Evolutionary conservation across 2,113 vertebrate genomes (phyloP).

Genomic region (Strix uralensis): DNA sequence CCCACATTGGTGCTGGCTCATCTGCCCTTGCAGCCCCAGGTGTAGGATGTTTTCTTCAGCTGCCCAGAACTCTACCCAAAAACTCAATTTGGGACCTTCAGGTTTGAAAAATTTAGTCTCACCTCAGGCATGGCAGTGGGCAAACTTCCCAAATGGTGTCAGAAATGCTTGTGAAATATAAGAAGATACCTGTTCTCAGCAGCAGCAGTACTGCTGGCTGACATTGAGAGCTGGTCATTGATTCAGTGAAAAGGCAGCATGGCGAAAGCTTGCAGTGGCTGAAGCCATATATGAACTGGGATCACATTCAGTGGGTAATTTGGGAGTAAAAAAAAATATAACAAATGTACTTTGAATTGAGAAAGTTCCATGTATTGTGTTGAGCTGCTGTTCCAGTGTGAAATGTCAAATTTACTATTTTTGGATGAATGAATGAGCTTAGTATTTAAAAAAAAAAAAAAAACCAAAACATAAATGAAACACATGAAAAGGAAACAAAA

Average conservation of each 20-base stretch:
- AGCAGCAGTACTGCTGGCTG: neutral
- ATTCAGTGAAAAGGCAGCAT: neutral
- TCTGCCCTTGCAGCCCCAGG: fast-evolving
- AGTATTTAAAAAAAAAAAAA: neutral
- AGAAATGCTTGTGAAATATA: neutral
- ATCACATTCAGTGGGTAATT: neutral
- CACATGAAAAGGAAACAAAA: neutral
- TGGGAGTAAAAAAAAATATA: neutral
- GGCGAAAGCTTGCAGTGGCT: neutral
- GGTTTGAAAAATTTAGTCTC: neutral
- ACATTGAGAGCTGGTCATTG: neutral
- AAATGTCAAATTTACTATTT: neutral
- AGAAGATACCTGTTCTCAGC: neutral
- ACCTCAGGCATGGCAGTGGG: neutral
- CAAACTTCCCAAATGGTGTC: neutral
- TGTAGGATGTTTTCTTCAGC: neutral
- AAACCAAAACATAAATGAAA: neutral
- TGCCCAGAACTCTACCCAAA: neutral
- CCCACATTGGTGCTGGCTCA: neutral
- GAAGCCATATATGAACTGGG: neutral
- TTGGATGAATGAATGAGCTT: neutral
- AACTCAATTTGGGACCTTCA: neutral
- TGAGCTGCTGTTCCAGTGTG: neutral
- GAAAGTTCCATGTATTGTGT: neutral
- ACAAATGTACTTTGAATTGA: neutral